Conservation (phyloP, 2,113 vertebrate species). For the Morone saxatilis region DNA sequence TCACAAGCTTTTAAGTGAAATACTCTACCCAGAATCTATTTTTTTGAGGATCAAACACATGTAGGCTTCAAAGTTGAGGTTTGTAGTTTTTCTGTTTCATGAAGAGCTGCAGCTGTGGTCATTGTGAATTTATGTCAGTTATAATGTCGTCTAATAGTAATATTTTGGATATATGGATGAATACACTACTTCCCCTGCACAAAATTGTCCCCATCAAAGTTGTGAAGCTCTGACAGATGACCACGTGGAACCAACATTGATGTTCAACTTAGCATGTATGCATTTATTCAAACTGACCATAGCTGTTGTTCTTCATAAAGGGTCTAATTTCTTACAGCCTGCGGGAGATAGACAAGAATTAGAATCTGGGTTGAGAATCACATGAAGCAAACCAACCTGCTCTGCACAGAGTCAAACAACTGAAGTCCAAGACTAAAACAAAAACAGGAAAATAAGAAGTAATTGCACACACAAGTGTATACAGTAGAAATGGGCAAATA, state of each 20-base stretch:
- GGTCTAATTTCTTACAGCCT: background rate
- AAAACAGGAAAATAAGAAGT: conserved; percentile 43
- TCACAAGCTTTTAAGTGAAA: conserved; percentile 39
- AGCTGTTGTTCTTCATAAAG: conserved; percentile 21
- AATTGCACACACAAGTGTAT: conserved; percentile 85
- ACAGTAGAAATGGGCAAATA: conserved; percentile 85
- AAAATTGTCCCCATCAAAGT: background rate
- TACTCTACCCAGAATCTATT: conserved; percentile 29
- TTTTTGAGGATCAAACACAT: conserved; percentile 31
- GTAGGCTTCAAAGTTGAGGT: conserved; percentile 21
- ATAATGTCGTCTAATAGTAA: background rate
- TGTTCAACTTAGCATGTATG: background rate
- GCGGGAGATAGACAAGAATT: conserved; percentile 9
- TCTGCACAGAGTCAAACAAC: conserved; percentile 45
- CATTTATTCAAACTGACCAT: conserved; percentile 14
- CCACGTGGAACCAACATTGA: background rate
- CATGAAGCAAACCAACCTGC: conserved; percentile 24
- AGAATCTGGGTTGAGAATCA: conserved; percentile 12
- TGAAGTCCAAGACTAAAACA: conserved; percentile 56
- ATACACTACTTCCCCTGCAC: background rate
- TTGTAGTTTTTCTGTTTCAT: conserved; percentile 33
- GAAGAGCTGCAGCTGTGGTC: conserved; percentile 24
- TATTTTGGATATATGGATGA: background rate
- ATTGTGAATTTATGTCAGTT: conserved; percentile 11
- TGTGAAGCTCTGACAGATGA: conserved; percentile 8